Evolutionary conservation across 2,888 invertebrate genomes (phyloP).

Genomic region (Aradus depressus): DNA sequence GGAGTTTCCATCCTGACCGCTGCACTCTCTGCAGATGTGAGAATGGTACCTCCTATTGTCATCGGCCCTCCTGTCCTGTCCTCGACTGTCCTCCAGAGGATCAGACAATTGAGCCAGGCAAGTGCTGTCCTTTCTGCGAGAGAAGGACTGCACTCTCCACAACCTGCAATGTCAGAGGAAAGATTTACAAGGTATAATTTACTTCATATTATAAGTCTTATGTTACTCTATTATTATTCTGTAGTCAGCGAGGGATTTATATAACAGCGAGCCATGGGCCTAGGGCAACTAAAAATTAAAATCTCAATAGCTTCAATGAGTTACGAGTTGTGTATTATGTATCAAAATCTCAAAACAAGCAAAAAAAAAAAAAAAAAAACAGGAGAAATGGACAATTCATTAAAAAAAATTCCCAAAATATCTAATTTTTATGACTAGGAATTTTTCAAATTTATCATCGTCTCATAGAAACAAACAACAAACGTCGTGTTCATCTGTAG

Average conservation of each 20-base stretch:
- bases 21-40: conserved; percentile 78
- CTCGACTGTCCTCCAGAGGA: conserved; percentile 69
- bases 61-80: conserved; percentile 75
- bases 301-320: neutral
- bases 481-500: too few species aligned
- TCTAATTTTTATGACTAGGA: too few species aligned
- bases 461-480: too few species aligned
- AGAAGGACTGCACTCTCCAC: conserved; percentile 42
- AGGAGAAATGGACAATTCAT: too few species aligned
- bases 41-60: conserved; percentile 69
- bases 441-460: too few species aligned
- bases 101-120: conserved; percentile 48
- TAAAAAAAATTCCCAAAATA: too few species aligned
- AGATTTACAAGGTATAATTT: conserved; percentile 55
- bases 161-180: conserved; percentile 52
- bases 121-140: conserved; percentile 70
- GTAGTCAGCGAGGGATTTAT: neutral
- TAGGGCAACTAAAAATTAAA: neutral
- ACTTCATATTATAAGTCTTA: neutral
- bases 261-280: neutral
- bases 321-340: too few species aligned
- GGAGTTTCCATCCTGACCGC: conserved; percentile 51
- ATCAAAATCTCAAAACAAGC: too few species aligned
- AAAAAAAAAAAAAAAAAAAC: too few species aligned
- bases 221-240: neutral